Evolutionary conservation across 2,888 invertebrate genomes (phyloP).

Genomic region (Rapana venosa): DNA sequence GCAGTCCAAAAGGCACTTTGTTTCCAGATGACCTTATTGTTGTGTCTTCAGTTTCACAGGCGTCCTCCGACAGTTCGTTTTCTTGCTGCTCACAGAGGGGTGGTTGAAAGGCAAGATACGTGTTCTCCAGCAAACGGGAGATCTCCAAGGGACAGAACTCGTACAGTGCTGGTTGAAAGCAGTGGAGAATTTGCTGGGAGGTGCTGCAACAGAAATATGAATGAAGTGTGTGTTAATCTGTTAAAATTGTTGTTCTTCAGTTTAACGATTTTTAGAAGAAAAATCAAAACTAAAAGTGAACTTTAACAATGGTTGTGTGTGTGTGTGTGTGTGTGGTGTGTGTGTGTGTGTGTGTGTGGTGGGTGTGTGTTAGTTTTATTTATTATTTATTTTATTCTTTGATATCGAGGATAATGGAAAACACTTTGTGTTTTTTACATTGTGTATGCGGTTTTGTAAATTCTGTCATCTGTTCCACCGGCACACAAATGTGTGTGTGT

Average conservation of each 20-base stretch:
- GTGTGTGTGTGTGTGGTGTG: too few species aligned
- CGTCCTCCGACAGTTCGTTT: not conserved
- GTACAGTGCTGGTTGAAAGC: not conserved
- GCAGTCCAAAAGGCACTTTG: not conserved
- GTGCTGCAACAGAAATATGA: not conserved
- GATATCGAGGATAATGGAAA: too few species aligned
- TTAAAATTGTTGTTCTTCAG: not conserved
- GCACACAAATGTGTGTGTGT: not conserved
- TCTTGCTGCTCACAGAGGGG: not conserved
- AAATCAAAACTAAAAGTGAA: too few species aligned
- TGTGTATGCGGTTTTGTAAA: too few species aligned
- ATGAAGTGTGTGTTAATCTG: too few species aligned
- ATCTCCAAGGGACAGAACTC: not conserved
- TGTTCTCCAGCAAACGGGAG: not conserved
- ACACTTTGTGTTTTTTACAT: too few species aligned
- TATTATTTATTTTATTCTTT: too few species aligned
- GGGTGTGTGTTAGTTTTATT: too few species aligned
- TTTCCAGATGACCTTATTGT: not conserved
- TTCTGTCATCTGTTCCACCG: too few species aligned
- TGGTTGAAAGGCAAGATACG: slow-evolving; percentile 25
- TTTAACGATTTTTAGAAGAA: too few species aligned
- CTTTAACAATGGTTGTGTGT: too few species aligned
- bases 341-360: too few species aligned
- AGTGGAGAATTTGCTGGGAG: not conserved
- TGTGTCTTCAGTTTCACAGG: not conserved